Percentiles rank a stretch among this genome's conserved stretches.
phyloP scores from a whole-genome alignment of 2,113 vertebrate genomes.

The Sinosuthora webbiana region DNA sequence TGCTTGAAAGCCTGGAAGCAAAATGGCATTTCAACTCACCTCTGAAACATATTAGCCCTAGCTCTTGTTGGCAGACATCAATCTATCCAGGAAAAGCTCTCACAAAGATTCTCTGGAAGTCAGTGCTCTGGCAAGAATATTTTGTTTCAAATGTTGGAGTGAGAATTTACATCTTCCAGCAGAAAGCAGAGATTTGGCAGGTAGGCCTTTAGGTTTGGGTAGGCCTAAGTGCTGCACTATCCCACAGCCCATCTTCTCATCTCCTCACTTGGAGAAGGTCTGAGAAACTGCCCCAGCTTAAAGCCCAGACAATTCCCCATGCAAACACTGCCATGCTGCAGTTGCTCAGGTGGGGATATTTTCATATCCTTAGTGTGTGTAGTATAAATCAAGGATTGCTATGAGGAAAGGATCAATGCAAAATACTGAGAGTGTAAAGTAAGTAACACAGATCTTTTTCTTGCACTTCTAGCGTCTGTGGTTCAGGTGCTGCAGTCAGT shows the following conservation, averaged over 20 bases:
- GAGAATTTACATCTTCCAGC: not conserved
- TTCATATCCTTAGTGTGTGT: not conserved
- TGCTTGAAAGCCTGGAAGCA: not conserved
- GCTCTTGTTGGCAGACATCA: not conserved
- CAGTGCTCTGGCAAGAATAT: not conserved
- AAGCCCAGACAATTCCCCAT: not conserved
- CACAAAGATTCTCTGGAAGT: not conserved
- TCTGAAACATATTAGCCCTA: not conserved
- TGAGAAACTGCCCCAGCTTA: not conserved
- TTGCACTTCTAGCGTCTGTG: conserved; percentile 72
- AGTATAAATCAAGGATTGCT: not conserved
- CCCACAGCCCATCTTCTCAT: not conserved
- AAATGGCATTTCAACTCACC: not conserved
- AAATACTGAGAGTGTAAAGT: not conserved
- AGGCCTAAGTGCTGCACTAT: not conserved
- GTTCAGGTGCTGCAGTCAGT: conserved; percentile 78
- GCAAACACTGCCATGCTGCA: not conserved
- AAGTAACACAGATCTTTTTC: not conserved
- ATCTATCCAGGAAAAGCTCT: not conserved
- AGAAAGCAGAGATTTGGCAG: not conserved
- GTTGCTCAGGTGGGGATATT: not conserved
- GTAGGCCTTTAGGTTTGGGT: not conserved
- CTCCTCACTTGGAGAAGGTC: not conserved
- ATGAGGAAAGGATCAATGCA: not conserved
- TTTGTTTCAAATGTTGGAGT: not conserved